Conservation (phyloP, 2,113 vertebrate genomes). For the Cathartes aura region DNA sequence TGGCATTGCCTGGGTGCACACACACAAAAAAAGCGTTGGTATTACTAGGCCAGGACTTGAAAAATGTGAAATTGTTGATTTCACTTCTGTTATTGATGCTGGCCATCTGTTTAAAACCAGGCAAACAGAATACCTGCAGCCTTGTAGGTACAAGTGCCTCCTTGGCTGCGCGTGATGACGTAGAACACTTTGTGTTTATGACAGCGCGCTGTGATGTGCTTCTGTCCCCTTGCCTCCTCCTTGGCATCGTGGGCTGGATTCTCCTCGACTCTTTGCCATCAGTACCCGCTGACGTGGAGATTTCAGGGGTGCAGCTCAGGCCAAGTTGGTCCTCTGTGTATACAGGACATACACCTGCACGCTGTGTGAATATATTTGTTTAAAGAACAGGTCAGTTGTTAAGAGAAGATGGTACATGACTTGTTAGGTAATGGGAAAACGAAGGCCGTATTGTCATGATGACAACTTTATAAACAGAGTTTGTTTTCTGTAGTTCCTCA, state of each 20-base stretch:
- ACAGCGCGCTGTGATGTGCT: rapidly evolving
- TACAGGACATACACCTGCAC: background rate
- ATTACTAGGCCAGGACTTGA: background rate
- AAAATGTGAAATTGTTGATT: background rate
- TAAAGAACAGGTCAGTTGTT: background rate
- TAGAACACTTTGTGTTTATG: background rate
- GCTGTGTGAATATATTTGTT: background rate
- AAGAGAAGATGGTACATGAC: background rate
- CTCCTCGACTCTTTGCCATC: background rate
- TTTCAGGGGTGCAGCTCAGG: background rate
- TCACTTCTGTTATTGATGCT: background rate
- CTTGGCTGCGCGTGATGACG: rapidly evolving
- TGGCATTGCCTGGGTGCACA: background rate
- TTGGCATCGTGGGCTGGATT: background rate
- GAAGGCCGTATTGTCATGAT: background rate
- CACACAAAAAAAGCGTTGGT: background rate
- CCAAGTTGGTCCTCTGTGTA: background rate
- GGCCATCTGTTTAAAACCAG: background rate
- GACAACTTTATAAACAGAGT: background rate
- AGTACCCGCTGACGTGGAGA: rapidly evolving
- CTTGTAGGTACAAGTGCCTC: background rate
- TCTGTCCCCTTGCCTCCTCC: background rate
- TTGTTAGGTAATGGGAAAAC: background rate
- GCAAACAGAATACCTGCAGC: background rate
- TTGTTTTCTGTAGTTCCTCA: background rate